Evolutionary conservation across 2,797 vertebrate species (phyloP).

Genomic region (Cossypha polioptera): DNA sequence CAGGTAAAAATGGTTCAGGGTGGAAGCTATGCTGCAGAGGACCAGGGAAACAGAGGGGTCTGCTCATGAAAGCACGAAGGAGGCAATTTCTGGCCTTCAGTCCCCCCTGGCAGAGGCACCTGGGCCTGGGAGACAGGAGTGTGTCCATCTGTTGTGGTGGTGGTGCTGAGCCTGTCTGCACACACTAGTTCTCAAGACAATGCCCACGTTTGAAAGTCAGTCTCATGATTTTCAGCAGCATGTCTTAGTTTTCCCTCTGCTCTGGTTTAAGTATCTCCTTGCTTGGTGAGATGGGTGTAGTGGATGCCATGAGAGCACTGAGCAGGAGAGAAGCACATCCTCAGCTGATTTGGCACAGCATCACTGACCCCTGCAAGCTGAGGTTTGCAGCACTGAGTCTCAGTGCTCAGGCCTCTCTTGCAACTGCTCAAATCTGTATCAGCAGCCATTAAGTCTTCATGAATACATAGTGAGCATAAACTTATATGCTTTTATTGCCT

Average conservation of each 20-base stretch:
- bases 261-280: background rate
- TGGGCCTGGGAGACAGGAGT: background rate
- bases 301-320: background rate
- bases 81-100: background rate
- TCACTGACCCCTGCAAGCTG: background rate
- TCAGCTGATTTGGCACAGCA: background rate
- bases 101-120: background rate
- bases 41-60: background rate
- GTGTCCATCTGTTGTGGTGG: background rate
- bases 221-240: background rate
- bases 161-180: background rate
- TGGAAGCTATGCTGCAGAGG: background rate
- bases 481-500: background rate
- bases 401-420: background rate
- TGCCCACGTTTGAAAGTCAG: accelerated
- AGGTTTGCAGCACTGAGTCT: background rate
- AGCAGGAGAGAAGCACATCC: background rate
- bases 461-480: background rate
- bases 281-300: background rate
- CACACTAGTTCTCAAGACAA: background rate
- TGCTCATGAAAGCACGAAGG: background rate
- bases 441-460: background rate
- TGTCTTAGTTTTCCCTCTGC: background rate
- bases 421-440: background rate
- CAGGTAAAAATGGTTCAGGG: background rate